Base-by-base conservation (phyloP, 2,888 invertebrate genomes). In the Erannis defoliaria region DNA sequence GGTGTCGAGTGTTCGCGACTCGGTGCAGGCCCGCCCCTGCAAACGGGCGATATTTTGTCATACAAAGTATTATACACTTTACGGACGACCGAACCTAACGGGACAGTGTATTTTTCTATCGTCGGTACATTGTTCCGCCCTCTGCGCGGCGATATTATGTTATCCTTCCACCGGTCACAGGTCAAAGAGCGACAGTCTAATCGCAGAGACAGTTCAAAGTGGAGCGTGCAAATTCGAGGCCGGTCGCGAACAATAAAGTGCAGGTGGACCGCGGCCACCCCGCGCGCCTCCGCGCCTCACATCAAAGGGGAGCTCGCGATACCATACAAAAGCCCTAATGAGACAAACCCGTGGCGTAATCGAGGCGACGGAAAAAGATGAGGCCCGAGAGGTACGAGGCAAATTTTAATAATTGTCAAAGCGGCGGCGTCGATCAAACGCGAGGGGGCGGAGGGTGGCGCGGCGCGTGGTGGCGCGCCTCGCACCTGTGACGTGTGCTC, bases 321-420 rank as follows among this genome's bases (percentile, higher is more conserved):
- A 86, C 90, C 88, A 89, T 88, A 92, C 91, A 91, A 91, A 91
- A 90, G 92, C 91, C 90, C 89, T 93, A 93, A 93, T 92, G 93
- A 93, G 92, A 92, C 92, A 90, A 93, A 92, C 91, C 90, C 92
- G 91, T 89, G 86, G 90, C 89, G 90, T 92, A 92, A 90, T 90
- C 91, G 92, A 92, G 91, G 90, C 91, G 91, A 91, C 88, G 88
- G 93, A 89, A 92, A 93, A 90, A 92, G 92, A 92, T 92, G 92
- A 92, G 89, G 87, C 90, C 86, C 84, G 90, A 88, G 90, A 88
- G 90, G 90, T 90, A 90, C 91, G 90, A 89, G 92, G 92, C 93
- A 90, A 93, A 93, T 93, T 93, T 93, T 93, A 93, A 93, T 93
- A 93, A 93, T 93, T 93, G 93, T 93, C 93, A 93, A 93, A 93